Base-by-base conservation (phyloP, 53 echinoderm and acorn worm genomes). In the Hippasteria phrygiana region DNA sequence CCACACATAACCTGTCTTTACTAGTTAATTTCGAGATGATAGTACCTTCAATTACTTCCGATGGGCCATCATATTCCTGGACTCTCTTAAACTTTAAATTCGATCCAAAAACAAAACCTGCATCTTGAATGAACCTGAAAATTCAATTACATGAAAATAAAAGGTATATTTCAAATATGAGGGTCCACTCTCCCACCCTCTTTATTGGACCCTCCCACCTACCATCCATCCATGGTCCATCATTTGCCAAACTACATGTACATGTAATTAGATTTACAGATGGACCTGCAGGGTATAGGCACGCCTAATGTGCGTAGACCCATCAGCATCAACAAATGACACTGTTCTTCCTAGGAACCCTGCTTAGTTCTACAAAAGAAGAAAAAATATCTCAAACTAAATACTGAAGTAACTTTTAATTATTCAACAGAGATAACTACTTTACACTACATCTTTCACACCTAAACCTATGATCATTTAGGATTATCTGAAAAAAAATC, bases 311-410 rank as follows among this genome's bases (percentile, higher is more conserved):
- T 81, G 81, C 81, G 81, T 81, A 64, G 65, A 81, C 81, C 65
- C 81, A 81, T 81, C 81, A 81, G 65, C 46, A 81, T 81, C 81
- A 80, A 80, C 65, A 65, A 27, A 81, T 26, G 45, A 64, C 27
- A 27, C 81, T 81, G 63, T 65, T 81, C 81, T 81, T 81, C 81
- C 81, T 81, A 65, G 81, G 81, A 29, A 81, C 81, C 81, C 81
- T 43, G 28, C 1, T 18, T 54, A 29, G 14, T 5, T 13, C 27
- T 11, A 28, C 33, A 13, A 17, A 33, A 46, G 13, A 33, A 29
- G 29, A 9, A 29, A 65, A 65, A 65, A 7, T 16, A 8, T 16
- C 20, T 10, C 37, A 22, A 35, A 70, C 71, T 34, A 36, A 35
- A 70, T 3, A 34, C 13, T 34, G 14, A 70, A 12, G 16, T 12